Evolutionary conservation across 1,140 invertebrate species (phyloP).

Genomic region (Tribolium castaneum): DNA sequence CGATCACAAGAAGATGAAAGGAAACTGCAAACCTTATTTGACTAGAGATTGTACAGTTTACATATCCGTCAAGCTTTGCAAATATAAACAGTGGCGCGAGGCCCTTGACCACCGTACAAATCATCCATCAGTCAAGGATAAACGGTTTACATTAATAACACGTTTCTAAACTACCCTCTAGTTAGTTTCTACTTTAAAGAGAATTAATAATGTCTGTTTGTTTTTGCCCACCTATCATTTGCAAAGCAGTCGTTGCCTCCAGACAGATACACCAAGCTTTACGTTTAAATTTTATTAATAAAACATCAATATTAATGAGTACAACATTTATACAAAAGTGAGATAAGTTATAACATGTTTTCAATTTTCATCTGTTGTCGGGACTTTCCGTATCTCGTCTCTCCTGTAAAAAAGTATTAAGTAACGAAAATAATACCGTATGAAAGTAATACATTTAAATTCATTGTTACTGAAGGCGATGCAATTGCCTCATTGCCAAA

Average conservation of each 20-base stretch:
- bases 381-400: not conserved
- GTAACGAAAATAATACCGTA: not conserved
- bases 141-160: slow-evolving; percentile 39
- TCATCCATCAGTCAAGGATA: slow-evolving; percentile 39
- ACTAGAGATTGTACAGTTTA: slow-evolving; percentile 36
- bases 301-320: not conserved
- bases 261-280: not conserved
- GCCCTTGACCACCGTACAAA: slow-evolving; percentile 37
- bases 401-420: not conserved
- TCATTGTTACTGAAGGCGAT: not conserved
- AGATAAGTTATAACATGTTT: not conserved
- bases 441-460: not conserved
- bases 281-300: not conserved
- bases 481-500: not conserved
- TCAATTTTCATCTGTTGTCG: not conserved
- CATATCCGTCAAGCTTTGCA: slow-evolving; percentile 40
- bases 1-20: slow-evolving; percentile 20
- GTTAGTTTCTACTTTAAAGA: slow-evolving; percentile 25
- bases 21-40: slow-evolving; percentile 18
- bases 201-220: slow-evolving; percentile 26
- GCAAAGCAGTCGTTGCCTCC: not conserved
- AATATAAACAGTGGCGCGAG: slow-evolving; percentile 36
- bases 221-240: slow-evolving; percentile 2
- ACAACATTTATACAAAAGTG: not conserved
- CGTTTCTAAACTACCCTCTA: slow-evolving; percentile 30